phyloP scores from a whole-genome alignment of 2,797 vertebrate species.

The Hafferia zeledoni region DNA sequence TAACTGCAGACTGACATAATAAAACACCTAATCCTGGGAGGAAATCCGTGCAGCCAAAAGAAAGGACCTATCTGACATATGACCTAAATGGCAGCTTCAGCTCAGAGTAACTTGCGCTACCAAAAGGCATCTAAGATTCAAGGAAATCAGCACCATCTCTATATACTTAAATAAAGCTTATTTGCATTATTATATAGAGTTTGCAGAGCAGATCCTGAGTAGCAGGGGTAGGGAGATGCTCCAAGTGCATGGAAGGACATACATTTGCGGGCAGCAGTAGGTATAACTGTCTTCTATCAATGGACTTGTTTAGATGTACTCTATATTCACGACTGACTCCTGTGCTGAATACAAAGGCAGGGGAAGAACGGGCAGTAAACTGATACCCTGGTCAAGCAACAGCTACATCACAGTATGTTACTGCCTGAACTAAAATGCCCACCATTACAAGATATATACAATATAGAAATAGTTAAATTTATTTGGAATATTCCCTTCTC shows the following conservation, averaged over 20 bases:
- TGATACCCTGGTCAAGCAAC: not conserved
- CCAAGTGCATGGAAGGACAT: not conserved
- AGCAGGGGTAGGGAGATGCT: not conserved
- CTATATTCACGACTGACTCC: fast-evolving
- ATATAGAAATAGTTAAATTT: not conserved
- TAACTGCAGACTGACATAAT: not conserved
- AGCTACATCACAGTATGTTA: not conserved
- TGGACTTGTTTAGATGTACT: not conserved
- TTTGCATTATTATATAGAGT: not conserved
- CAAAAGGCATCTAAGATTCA: not conserved
- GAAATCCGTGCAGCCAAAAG: not conserved
- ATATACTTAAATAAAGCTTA: not conserved
- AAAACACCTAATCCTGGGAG: not conserved
- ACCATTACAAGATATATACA: not conserved
- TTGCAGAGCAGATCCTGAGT: not conserved
- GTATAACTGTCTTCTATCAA: not conserved
- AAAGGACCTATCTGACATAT: not conserved
- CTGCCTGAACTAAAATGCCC: not conserved
- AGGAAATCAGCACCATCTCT: not conserved
- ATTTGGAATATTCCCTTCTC: not conserved
- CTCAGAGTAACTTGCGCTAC: not conserved
- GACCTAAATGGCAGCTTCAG: not conserved
- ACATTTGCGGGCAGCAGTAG: not conserved
- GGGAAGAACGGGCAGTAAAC: not conserved
- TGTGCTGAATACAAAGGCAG: not conserved